Percentiles rank a stretch among this genome's conserved stretches.
These are phyloP conservation scores for Hyaena hyaena DNA, from an alignment of 2,113 vertebrate species.

Conservation along the genomic window DNA sequence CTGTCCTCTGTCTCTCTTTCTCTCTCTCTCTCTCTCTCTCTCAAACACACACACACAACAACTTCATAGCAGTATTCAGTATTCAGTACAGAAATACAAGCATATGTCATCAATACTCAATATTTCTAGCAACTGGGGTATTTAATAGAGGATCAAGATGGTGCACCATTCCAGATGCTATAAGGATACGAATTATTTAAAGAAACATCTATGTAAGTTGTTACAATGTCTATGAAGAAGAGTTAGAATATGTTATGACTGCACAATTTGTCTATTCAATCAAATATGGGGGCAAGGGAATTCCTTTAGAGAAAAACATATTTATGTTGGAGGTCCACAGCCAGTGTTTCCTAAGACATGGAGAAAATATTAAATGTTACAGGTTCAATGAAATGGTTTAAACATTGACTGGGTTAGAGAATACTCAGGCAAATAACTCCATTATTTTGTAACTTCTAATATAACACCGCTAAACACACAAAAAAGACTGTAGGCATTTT, in stretches of 20 bases:
- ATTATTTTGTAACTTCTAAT: neutral
- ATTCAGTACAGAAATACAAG: neutral
- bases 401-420: neutral
- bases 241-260: neutral
- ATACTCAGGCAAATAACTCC: neutral
- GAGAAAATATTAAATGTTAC: neutral
- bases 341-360: neutral
- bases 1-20: no score
- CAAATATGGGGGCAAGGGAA: neutral
- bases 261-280: neutral
- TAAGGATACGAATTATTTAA: neutral
- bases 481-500: neutral
- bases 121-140: rapidly evolving
- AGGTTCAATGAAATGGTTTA: neutral
- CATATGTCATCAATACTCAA: neutral
- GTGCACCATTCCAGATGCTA: neutral
- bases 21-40: no score
- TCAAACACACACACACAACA: no score
- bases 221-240: neutral
- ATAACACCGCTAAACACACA: neutral
- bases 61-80: no score
- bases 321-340: neutral
- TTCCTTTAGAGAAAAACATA: neutral
- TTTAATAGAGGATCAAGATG: neutral
- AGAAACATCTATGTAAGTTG: neutral